Evolutionary conservation across 2,888 invertebrate genomes (phyloP).

Genomic region (Temnothorax unifasciatus): DNA sequence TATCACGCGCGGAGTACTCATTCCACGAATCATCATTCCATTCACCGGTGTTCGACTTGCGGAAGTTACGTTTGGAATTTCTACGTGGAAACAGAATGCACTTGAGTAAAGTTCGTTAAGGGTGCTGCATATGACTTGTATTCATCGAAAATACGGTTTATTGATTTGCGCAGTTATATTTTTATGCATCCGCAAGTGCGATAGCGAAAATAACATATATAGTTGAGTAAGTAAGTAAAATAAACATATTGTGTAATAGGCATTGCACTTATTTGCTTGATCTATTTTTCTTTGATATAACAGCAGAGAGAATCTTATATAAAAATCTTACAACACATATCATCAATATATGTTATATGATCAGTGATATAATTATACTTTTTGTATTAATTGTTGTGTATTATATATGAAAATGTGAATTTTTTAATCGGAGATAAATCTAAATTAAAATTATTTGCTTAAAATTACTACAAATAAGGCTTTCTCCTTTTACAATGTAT

Average conservation of each 20-base stretch:
- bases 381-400: background rate
- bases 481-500: background rate
- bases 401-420: background rate
- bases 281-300: background rate
- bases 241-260: background rate
- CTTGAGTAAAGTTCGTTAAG: constrained; percentile 54
- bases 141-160: background rate
- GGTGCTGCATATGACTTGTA: constrained; percentile 16
- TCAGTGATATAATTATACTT: background rate
- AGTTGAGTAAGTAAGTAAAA: background rate
- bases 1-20: constrained; percentile 51
- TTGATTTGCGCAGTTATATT: constrained; percentile 8
- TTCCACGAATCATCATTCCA: constrained; percentile 58
- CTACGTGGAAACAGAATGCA: constrained; percentile 36
- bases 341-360: background rate
- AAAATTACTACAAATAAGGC: background rate
- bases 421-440: background rate
- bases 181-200: background rate
- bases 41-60: constrained; percentile 46
- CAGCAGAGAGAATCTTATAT: background rate
- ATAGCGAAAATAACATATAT: background rate
- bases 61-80: constrained; percentile 55
- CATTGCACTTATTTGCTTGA: background rate
- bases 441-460: background rate
- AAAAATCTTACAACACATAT: background rate